Percentiles rank a stretch among this genome's conserved stretches.
Evolutionary conservation across 2,797 vertebrate genomes (phyloP).

Genomic region (Halcyon chelicuti): DNA sequence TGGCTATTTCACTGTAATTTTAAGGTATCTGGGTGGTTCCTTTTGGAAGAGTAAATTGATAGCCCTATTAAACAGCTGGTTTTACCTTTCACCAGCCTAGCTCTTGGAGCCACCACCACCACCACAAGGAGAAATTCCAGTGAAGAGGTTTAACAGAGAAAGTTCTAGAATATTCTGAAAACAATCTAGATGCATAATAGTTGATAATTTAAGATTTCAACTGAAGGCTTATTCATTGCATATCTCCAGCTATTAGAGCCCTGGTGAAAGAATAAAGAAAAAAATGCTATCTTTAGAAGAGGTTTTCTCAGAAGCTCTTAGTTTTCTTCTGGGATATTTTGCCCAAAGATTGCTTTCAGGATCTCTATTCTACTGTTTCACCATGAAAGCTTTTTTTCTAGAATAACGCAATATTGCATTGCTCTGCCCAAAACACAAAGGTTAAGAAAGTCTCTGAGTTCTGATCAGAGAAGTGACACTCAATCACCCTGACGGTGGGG

Average conservation of each 20-base stretch:
- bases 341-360: background rate
- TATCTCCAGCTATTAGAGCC: background rate
- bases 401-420: background rate
- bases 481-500: background rate
- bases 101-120: background rate
- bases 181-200: background rate
- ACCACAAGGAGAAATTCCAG: background rate
- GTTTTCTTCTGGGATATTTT: background rate
- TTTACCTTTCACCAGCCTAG: background rate
- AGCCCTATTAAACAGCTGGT: background rate
- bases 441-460: background rate
- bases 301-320: background rate
- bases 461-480: background rate
- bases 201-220: background rate
- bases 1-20: background rate
- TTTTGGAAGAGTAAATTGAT: background rate
- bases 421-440: background rate
- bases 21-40: background rate
- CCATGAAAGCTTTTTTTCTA: background rate
- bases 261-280: background rate
- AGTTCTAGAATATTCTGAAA: background rate
- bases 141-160: background rate
- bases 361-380: background rate
- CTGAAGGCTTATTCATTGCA: background rate
- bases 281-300: background rate